phyloP scores from a whole-genome alignment of 37 sponge, comb jelly and placozoan species.

The Mnemiopsis leidyi region DNA sequence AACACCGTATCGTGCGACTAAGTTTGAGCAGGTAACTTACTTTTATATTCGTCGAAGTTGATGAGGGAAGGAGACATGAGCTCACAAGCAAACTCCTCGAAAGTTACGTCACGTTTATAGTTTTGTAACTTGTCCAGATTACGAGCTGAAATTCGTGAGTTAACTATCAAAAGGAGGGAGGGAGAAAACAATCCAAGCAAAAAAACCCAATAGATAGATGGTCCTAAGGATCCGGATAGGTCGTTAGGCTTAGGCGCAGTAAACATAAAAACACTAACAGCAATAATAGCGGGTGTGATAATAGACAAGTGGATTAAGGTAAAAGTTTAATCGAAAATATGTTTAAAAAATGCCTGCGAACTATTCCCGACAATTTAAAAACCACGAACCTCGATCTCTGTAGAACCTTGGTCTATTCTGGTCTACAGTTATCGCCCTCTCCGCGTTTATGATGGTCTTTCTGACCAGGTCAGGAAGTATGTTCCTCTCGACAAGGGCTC shows the following conservation, averaged over 20 bases:
- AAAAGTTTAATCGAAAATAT: too few relatives aligned
- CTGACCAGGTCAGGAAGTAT: conserved; percentile 81
- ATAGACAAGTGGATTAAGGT: too few relatives aligned
- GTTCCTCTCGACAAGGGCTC: conserved; percentile 78
- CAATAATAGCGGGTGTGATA: too few relatives aligned
- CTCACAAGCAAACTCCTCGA: conserved; percentile 16
- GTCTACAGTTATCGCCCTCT: not conserved
- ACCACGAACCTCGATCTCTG: conserved; percentile 15
- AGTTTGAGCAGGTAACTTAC: too few relatives aligned
- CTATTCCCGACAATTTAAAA: not conserved
- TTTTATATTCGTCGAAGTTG: conserved; percentile 16
- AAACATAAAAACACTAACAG: too few relatives aligned
- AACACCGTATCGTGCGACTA: too few relatives aligned
- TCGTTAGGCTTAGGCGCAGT: too few relatives aligned
- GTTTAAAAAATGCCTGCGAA: too few relatives aligned
- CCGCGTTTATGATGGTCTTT: conserved; percentile 91
- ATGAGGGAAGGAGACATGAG: conserved; percentile 28
- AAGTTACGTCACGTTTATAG: conserved; percentile 35
- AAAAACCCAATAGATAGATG: too few relatives aligned
- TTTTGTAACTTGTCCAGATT: conserved; percentile 8
- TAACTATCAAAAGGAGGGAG: too few relatives aligned
- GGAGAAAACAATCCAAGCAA: too few relatives aligned
- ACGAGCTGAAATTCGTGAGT: conserved; percentile 16
- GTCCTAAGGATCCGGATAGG: too few relatives aligned
- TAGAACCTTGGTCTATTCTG: conserved; percentile 22